Evolutionary conservation across 2,888 invertebrate species (phyloP).

Genomic region (Tyria jacobaeae): DNA sequence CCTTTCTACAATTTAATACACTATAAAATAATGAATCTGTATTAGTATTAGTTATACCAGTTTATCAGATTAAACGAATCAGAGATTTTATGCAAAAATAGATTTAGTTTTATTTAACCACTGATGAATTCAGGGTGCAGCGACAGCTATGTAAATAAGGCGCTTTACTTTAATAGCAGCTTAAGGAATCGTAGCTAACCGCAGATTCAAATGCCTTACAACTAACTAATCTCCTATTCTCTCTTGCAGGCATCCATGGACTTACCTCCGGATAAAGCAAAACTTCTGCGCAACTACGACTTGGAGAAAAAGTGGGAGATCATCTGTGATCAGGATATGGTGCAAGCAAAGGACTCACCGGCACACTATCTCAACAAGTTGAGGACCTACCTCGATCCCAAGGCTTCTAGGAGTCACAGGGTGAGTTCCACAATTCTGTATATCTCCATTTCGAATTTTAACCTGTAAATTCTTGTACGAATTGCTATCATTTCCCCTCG

Average conservation of each 20-base stretch:
- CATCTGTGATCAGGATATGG: slow-evolving; percentile 99
- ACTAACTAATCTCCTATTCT: slow-evolving; percentile 5
- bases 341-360: slow-evolving; percentile 99
- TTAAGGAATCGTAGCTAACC: not conserved
- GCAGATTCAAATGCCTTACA: not conserved
- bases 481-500: not conserved
- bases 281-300: slow-evolving; percentile 97
- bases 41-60: too few relatives aligned
- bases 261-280: slow-evolving; percentile 99
- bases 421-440: slow-evolving; percentile 86
- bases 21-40: too few relatives aligned
- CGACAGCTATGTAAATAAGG: too few relatives aligned
- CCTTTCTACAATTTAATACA: too few relatives aligned
- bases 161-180: too few relatives aligned
- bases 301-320: slow-evolving; percentile 99
- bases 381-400: slow-evolving; percentile 97
- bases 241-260: slow-evolving; percentile 98
- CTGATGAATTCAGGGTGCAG: too few relatives aligned
- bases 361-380: slow-evolving; percentile 98
- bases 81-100: too few relatives aligned
- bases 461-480: not conserved
- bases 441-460: not conserved
- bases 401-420: slow-evolving; percentile 97
- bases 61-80: too few relatives aligned
- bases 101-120: too few relatives aligned